Conservation (phyloP, 2,113 vertebrate species). For the Lynx canadensis region DNA sequence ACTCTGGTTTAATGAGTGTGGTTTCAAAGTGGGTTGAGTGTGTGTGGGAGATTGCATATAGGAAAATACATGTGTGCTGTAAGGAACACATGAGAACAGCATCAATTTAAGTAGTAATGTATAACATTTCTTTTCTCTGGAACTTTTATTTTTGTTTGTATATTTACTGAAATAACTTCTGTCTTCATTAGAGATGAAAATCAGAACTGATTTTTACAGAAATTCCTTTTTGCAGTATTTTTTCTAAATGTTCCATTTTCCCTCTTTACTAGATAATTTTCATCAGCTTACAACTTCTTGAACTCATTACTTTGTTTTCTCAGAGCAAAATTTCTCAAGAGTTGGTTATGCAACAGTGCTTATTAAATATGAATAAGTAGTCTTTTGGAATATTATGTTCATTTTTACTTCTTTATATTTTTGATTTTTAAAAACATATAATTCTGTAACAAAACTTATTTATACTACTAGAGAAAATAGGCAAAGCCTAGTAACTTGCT, state of each 20-base stretch:
- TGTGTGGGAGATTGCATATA: neutral
- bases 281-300: neutral
- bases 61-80: neutral
- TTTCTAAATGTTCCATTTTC: neutral
- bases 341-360: neutral
- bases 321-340: neutral
- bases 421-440: neutral
- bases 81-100: neutral
- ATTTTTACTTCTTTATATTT: neutral
- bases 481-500: neutral
- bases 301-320: neutral
- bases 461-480: neutral
- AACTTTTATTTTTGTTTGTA: neutral
- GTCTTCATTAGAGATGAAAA: neutral
- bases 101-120: neutral
- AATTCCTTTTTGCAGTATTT: neutral
- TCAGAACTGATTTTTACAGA: neutral
- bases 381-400: neutral
- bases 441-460: neutral
- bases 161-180: neutral
- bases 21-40: neutral
- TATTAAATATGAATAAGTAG: neutral
- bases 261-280: neutral
- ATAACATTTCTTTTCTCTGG: neutral
- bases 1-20: neutral